Evolutionary conservation across 2,797 vertebrate species (phyloP).

Genomic region (Chromis chromis): DNA sequence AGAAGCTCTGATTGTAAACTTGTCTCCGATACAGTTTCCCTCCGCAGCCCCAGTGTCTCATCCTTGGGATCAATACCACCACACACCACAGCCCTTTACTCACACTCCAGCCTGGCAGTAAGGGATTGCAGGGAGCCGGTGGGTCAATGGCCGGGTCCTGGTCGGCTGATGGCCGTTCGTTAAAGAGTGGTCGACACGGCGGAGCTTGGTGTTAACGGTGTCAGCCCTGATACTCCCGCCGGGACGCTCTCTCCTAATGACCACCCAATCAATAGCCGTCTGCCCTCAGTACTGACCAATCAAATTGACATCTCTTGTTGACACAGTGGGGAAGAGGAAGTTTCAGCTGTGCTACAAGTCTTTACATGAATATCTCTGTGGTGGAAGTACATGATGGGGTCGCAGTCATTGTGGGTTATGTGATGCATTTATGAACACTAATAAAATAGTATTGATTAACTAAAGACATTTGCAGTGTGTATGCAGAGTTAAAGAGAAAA

Average conservation of each 20-base stretch:
- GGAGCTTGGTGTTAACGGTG: constrained; percentile 69
- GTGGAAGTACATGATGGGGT: neutral
- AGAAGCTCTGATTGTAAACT: constrained; percentile 25
- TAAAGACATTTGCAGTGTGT: neutral
- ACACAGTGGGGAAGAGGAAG: constrained; percentile 49
- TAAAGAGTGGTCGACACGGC: constrained; percentile 76
- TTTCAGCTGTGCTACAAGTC: neutral
- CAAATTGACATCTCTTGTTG: constrained; percentile 65
- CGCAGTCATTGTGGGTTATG: neutral
- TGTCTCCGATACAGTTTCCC: constrained; percentile 40
- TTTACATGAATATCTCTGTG: neutral
- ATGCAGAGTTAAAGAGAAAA: neutral
- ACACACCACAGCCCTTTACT: constrained; percentile 57
- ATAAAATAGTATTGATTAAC: too few species aligned
- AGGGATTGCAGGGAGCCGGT: constrained; percentile 56
- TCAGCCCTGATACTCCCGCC: constrained; percentile 75
- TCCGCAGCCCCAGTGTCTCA: constrained; percentile 33
- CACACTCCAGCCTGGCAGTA: constrained; percentile 59
- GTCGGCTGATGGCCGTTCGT: constrained; percentile 70
- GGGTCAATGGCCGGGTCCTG: constrained; percentile 78
- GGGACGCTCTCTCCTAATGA: constrained; percentile 77
- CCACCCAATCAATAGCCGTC: constrained; percentile 77
- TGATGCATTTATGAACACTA: neutral
- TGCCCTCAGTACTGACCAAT: constrained; percentile 71
- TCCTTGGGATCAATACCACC: constrained; percentile 62